A percentile compares a stretch with the other conserved stretches of the same genome.
phyloP scores from a whole-genome alignment of 2,113 vertebrate species.

The Coturnix japonica region DNA sequence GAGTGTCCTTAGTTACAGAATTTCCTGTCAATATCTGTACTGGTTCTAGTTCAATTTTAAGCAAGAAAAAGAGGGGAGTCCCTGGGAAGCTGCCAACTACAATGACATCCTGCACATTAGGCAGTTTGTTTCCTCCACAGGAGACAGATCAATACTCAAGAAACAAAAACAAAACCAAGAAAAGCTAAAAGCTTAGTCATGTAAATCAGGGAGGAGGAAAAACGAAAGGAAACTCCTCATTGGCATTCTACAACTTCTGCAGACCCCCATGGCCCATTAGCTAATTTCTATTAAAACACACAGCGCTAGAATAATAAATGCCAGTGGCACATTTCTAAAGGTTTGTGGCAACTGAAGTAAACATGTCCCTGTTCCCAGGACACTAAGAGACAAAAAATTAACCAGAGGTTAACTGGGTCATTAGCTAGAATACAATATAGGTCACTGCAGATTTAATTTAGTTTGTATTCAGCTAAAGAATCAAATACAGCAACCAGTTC shows the following conservation, averaged over 20 bases:
- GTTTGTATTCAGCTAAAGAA: conserved; percentile 72
- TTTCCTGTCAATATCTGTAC: neutral
- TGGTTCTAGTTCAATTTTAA: conserved; percentile 11
- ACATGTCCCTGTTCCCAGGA: conserved; percentile 82
- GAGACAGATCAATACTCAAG: conserved; percentile 73
- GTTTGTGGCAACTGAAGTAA: conserved; percentile 75
- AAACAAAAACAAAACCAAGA: conserved; percentile 73
- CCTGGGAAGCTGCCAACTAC: conserved; percentile 54
- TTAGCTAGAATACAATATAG: conserved; percentile 74
- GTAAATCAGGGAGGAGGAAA: conserved; percentile 72
- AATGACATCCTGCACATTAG: conserved; percentile 50
- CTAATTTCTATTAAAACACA: conserved; percentile 75
- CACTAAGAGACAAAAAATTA: conserved; percentile 73
- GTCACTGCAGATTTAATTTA: conserved; percentile 77
- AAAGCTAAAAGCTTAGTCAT: conserved; percentile 77
- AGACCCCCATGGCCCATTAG: conserved; percentile 71
- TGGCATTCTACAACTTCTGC: conserved; percentile 69
- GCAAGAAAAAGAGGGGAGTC: neutral
- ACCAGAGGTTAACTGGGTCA: conserved; percentile 80
- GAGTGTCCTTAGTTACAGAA: neutral
- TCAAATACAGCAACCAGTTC: conserved; percentile 74
- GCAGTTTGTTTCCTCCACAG: conserved; percentile 76
- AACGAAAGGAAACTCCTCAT: conserved; percentile 71
- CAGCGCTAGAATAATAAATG: conserved; percentile 67
- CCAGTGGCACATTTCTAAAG: conserved; percentile 73